A percentile compares a stretch with the other conserved stretches of the same genome.
Evolutionary conservation across 2,797 vertebrate genomes (phyloP).

Genomic region (Poeciliopsis presidionis): DNA sequence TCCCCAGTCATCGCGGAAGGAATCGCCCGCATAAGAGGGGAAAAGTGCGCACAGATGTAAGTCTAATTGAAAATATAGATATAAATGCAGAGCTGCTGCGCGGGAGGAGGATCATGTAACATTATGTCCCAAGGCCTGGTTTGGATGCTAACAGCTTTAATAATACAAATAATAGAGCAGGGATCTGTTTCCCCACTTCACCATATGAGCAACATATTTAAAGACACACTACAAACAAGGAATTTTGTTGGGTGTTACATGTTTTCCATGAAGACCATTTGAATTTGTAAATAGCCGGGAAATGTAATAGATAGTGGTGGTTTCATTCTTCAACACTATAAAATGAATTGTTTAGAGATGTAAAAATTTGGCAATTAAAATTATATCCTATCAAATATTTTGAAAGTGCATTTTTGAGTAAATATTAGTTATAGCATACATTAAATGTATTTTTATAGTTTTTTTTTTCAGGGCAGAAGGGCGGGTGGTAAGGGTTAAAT

Average conservation of each 20-base stretch:
- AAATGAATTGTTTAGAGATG: background rate
- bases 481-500: accelerated
- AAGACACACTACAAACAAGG: background rate
- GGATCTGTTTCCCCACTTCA: background rate
- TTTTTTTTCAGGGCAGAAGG: too few relatives aligned
- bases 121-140: constrained; percentile 74
- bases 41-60: constrained; percentile 68
- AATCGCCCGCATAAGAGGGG: constrained; percentile 68
- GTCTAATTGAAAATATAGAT: constrained; percentile 83
- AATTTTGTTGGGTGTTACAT: background rate
- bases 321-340: background rate
- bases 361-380: background rate
- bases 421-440: background rate
- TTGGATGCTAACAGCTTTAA: constrained; percentile 48
- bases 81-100: constrained; percentile 59
- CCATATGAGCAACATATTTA: background rate
- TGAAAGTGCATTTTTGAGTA: background rate
- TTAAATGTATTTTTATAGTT: background rate
- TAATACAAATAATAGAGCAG: constrained; percentile 19
- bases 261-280: background rate
- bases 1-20: constrained; percentile 91
- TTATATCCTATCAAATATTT: background rate
- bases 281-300: background rate
- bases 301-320: background rate
- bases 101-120: constrained; percentile 72